Conservation (phyloP, 2,888 invertebrate species). For the Morpho deidamia region DNA sequence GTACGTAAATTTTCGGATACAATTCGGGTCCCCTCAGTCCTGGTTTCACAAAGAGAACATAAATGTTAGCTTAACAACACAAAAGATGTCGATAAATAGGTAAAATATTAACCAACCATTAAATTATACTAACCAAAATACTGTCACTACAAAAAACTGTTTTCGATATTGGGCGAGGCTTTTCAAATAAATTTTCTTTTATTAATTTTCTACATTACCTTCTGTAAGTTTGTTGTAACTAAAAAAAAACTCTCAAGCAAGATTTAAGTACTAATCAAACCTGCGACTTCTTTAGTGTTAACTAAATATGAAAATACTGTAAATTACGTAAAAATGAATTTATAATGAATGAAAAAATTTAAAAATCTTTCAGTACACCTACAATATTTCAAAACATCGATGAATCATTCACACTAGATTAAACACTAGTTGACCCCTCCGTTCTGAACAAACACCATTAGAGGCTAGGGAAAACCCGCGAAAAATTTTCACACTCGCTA, state of each 20-base stretch:
- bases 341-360: not conserved
- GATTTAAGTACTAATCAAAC: no score
- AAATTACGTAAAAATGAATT: no score
- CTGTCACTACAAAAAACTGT: no score
- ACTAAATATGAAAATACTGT: no score
- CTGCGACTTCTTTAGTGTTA: no score
- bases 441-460: conserved; percentile 63
- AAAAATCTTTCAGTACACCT: conserved; percentile 13
- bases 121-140: no score
- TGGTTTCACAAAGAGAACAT: not conserved
- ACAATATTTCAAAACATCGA: conserved; percentile 58
- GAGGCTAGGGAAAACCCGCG: conserved; percentile 44
- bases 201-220: no score
- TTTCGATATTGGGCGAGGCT: no score
- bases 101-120: no score
- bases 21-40: conserved; percentile 35
- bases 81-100: not conserved
- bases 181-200: no score
- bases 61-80: not conserved
- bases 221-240: no score
- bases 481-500: conserved; percentile 26
- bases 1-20: conserved; percentile 64
- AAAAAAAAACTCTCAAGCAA: no score
- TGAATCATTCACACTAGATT: conserved; percentile 76
- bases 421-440: conserved; percentile 74